These are phyloP conservation scores for Hydroisotoma schaefferi DNA, from an alignment of 2,888 invertebrate genomes.

Conservation along the genomic window DNA sequence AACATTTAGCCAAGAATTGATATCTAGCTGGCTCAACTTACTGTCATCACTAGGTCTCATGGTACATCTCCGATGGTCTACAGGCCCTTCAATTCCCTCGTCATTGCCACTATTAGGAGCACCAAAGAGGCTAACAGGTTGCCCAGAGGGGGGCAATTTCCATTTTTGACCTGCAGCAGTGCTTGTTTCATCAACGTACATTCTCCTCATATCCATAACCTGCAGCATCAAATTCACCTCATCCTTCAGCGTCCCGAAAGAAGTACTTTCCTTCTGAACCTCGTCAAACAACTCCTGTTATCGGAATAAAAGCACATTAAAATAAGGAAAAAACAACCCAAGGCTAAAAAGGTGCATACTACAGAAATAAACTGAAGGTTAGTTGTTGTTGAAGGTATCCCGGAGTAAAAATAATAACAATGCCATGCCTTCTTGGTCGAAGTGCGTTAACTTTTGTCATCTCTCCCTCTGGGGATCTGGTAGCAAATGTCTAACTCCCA, in stretches of 20 bases:
- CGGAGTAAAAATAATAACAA: too few species aligned
- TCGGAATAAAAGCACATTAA: neutral
- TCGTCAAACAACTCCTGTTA: constrained; percentile 65
- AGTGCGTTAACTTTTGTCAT: too few species aligned
- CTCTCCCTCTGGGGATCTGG: too few species aligned
- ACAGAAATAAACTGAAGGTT: too few species aligned
- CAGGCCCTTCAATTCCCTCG: constrained; percentile 45
- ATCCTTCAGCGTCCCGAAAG: constrained; percentile 61
- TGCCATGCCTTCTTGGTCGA: too few species aligned
- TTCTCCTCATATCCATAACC: constrained; percentile 62
- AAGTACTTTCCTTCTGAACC: constrained; percentile 63
- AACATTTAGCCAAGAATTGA: neutral
- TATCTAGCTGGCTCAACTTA: constrained; percentile 52
- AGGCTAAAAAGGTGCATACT: too few species aligned
- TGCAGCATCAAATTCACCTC: constrained; percentile 68
- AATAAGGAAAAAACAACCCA: neutral
- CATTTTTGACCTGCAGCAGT: constrained; percentile 64
- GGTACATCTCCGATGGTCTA: constrained; percentile 50
- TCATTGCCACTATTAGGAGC: constrained; percentile 56
- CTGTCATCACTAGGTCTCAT: constrained; percentile 67
- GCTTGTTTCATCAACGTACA: constrained; percentile 59
- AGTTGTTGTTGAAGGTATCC: too few species aligned
- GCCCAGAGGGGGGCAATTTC: constrained; percentile 67
- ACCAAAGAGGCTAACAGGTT: constrained; percentile 65
- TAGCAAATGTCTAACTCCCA: too few species aligned